Conservation (phyloP, 2,113 vertebrate species). For the Uria aalge region DNA sequence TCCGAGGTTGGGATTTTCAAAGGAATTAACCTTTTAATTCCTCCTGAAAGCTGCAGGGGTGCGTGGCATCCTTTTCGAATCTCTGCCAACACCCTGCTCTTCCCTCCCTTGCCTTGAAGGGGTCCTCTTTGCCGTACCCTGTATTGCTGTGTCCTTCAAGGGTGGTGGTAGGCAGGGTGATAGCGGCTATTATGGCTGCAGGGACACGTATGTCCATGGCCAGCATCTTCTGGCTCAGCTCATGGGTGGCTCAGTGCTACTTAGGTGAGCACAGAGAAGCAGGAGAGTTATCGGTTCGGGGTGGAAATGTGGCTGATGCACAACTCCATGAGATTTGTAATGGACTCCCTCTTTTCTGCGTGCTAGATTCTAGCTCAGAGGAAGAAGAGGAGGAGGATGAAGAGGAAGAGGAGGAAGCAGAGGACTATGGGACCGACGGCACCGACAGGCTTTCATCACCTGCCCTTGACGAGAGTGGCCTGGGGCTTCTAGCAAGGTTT, state of each 20-base stretch:
- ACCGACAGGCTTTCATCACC: slow-evolving; percentile 75
- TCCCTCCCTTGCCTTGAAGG: not conserved
- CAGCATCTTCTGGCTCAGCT: not conserved
- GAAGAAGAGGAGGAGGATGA: slow-evolving; percentile 72
- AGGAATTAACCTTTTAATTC: slow-evolving; percentile 41
- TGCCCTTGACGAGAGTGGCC: slow-evolving; percentile 88
- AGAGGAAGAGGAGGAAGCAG: slow-evolving; percentile 76
- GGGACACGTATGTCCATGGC: not conserved
- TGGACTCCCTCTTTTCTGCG: slow-evolving; percentile 53
- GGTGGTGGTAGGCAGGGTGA: slow-evolving; percentile 27
- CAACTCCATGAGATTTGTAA: slow-evolving; percentile 8
- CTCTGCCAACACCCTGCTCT: not conserved
- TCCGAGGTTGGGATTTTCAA: slow-evolving; percentile 28
- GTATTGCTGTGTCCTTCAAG: not conserved
- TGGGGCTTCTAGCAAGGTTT: slow-evolving; percentile 91
- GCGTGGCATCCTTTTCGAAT: not conserved
- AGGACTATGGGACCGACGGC: slow-evolving; percentile 72
- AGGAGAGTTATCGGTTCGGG: not conserved
- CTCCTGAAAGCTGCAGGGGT: slow-evolving; percentile 21
- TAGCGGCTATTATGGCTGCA: not conserved
- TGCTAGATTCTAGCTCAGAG: slow-evolving; percentile 86
- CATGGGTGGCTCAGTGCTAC: not conserved
- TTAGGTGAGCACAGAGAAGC: not conserved
- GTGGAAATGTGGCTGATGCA: not conserved
- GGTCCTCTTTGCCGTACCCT: not conserved